Evolutionary conservation across 2,113 vertebrate species (phyloP).

Genomic region (Athene noctua): DNA sequence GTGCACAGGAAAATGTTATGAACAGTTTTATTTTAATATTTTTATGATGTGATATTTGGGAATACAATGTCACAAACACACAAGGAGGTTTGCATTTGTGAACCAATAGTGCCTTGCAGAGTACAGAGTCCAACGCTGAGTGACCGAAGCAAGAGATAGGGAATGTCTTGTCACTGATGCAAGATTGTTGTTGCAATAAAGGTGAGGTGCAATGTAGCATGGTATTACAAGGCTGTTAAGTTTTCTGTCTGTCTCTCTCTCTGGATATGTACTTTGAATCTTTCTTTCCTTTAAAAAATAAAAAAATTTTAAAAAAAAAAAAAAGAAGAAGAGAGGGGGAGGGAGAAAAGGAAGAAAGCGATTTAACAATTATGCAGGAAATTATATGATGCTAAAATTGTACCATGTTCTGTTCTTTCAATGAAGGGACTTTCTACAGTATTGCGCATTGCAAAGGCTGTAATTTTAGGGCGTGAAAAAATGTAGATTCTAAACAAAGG

Average conservation of each 20-base stretch:
- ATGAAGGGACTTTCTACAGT: constrained; percentile 71
- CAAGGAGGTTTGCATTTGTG: constrained; percentile 1
- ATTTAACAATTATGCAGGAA: constrained; percentile 77
- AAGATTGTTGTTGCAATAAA: background rate
- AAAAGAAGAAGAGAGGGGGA: constrained; percentile 6
- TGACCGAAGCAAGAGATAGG: background rate
- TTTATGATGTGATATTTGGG: constrained; percentile 62
- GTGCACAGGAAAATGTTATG: constrained; percentile 66
- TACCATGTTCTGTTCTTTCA: constrained; percentile 71
- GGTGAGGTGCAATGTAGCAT: background rate
- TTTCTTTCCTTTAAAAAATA: background rate
- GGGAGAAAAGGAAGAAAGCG: constrained; percentile 69
- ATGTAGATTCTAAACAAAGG: constrained; percentile 74
- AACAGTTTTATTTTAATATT: constrained; percentile 70
- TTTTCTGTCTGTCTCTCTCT: constrained; percentile 24
- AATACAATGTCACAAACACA: constrained; percentile 55
- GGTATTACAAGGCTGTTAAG: constrained; percentile 10
- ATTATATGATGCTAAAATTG: constrained; percentile 81
- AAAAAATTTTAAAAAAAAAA: background rate
- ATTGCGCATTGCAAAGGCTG: constrained; percentile 63
- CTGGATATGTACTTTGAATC: constrained; percentile 34
- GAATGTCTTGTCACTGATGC: background rate
- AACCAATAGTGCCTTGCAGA: constrained; percentile 24
- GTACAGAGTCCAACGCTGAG: background rate
- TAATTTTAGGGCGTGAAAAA: constrained; percentile 74